These are phyloP conservation scores for Pelobates fuscus DNA, from an alignment of 2,113 vertebrate genomes.

Conservation along the genomic window DNA sequence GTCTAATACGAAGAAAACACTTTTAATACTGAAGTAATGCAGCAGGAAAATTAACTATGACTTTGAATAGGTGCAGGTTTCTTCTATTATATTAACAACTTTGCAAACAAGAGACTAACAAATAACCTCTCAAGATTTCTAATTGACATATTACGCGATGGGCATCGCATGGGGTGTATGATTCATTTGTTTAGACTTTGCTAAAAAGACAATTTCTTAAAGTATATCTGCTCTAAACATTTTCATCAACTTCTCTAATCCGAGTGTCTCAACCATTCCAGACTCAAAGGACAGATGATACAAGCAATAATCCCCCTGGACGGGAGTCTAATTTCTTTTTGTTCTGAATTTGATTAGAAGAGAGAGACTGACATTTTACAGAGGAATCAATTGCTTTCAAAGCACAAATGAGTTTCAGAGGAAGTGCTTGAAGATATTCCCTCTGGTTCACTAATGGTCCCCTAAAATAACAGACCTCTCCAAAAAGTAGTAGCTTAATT, in stretches of 20 bases:
- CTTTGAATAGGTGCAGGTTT: no score
- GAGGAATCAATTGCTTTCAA: slow-evolving; percentile 35
- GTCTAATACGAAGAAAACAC: no score
- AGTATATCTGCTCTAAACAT: slow-evolving; percentile 42
- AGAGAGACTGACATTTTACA: slow-evolving; percentile 41
- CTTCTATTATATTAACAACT: no score
- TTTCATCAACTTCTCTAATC: slow-evolving; percentile 46
- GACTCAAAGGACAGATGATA: slow-evolving; percentile 43
- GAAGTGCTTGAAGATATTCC: slow-evolving; percentile 6
- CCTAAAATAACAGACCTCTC: slow-evolving; percentile 30
- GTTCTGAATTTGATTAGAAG: slow-evolving; percentile 42
- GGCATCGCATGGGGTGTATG: background rate
- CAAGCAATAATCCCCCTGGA: slow-evolving; percentile 36
- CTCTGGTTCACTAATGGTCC: background rate
- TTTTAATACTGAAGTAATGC: no score
- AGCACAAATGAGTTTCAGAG: slow-evolving; percentile 43
- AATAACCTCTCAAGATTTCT: no score
- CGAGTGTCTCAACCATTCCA: slow-evolving; percentile 38
- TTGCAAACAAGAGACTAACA: no score
- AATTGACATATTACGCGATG: no score
- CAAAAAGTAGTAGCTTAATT: slow-evolving; percentile 40
- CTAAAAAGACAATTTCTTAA: slow-evolving; percentile 38
- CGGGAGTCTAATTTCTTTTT: slow-evolving; percentile 40
- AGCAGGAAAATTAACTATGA: no score
- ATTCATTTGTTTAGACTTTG: slow-evolving; percentile 33